Conservation (phyloP, 1,140 invertebrate genomes). For the Pteromalus puparum region DNA sequence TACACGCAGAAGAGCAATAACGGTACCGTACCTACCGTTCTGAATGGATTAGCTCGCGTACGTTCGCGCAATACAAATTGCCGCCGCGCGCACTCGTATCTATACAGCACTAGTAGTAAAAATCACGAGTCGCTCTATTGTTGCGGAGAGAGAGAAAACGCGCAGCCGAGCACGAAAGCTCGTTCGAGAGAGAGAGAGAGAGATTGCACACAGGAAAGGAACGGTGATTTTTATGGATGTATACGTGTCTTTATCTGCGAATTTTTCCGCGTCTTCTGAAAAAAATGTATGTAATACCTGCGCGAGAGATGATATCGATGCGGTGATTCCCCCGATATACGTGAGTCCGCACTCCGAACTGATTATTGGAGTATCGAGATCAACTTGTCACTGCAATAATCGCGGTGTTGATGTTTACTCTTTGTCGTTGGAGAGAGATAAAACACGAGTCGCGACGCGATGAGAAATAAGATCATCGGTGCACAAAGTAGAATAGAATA, state of each 20-base stretch:
- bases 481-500: not conserved
- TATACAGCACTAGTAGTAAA: constrained; percentile 13
- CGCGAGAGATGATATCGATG: not conserved
- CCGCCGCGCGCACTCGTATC: not conserved
- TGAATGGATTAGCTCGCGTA: not conserved
- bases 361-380: not conserved
- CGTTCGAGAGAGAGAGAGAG: not conserved
- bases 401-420: no score
- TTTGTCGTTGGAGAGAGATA: no score
- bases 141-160: constrained; percentile 16
- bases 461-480: not conserved
- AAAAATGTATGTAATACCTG: not conserved
- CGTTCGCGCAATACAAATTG: constrained; percentile 23
- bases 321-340: no score
- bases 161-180: not conserved
- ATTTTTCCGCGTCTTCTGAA: not conserved
- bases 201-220: not conserved
- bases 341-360: no score
- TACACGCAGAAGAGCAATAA: constrained; percentile 2
- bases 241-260: not conserved
- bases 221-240: not conserved
- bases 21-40: not conserved
- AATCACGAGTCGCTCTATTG: constrained; percentile 3
- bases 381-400: no score
- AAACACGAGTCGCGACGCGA: no score